Base-by-base conservation (phyloP, 2,888 invertebrate genomes). In the Drosophila hawaiiensis region DNA sequence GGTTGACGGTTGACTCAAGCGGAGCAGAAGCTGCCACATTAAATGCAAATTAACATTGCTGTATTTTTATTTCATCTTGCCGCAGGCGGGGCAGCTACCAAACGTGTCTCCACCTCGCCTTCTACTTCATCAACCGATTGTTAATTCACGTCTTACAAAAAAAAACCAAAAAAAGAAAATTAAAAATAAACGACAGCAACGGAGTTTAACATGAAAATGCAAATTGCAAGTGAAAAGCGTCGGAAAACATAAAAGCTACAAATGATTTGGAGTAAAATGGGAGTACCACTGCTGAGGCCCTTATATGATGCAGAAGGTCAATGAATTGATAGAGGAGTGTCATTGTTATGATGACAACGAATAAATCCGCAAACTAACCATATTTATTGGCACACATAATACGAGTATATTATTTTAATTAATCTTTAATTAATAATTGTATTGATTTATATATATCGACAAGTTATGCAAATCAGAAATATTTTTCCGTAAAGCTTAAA, bases 161-260 rank as follows among this genome's bases (percentile, higher is more conserved):
- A 19, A 62, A 37, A 62, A 41, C 22, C 39, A 31, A 19, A 47
- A 43, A 29, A 63, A 33, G 47, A 58, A 70, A 43, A 54, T 43
- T 55, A 9, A 53, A 52, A 35, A 58, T 50, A 71, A 73, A 68
- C 52, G 62, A 37, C 54, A 58, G 54, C 74, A 73, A 55, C 71
- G 72, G 61, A 71, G 78, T 72, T 84, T 62, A 81, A 79, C 74
- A 84, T 84, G 89, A 84, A 84, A 89, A 75, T 84, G 88, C 88
- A 83, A 88, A 81, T 67, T 73, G 59, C 80, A 62, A 87, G 90
- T 79, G 88, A 87, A 84, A 88, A 83, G 70, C 83, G 85, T 77
- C 84, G 84, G 84, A 60, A 85, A 79, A 88, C 78, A 83, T 85
- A 50, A 84, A 88, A 88, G 88, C 59, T 53, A 49, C 55, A 76